Percentiles rank a stretch among this genome's conserved stretches.
Conservation (phyloP, 2,113 vertebrate genomes). For the Microtus richardsoni region DNA sequence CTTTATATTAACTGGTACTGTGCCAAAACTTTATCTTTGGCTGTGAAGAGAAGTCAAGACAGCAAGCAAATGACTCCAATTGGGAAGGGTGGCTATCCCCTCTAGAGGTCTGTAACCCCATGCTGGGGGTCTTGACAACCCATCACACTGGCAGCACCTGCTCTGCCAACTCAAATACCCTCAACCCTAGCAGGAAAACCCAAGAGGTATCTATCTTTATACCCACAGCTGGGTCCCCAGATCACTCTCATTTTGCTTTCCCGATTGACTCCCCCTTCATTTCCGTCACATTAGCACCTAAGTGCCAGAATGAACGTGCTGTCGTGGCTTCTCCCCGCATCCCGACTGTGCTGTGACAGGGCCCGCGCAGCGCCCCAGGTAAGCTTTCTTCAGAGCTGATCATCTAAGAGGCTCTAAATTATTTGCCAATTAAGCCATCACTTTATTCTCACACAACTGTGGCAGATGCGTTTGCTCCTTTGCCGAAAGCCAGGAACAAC, state of each 20-base stretch:
- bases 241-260: not conserved
- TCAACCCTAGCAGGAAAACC: conserved; percentile 45
- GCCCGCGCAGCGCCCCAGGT: not conserved
- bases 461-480: not conserved
- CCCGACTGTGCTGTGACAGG: not conserved
- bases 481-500: not conserved
- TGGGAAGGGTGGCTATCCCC: not conserved
- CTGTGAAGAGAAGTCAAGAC: not conserved
- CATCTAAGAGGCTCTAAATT: conserved; percentile 59
- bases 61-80: not conserved
- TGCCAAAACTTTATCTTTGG: not conserved
- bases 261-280: not conserved
- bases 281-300: conserved; percentile 7
- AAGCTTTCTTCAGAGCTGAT: conserved; percentile 47
- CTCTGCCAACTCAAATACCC: conserved; percentile 3
- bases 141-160: not conserved
- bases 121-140: not conserved
- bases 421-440: conserved; percentile 58
- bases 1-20: not conserved
- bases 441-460: not conserved
- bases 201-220: not conserved
- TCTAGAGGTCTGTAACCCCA: not conserved
- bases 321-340: not conserved
- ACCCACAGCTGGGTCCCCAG: not conserved
- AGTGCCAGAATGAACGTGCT: conserved; percentile 16